Evolutionary conservation across 2,888 invertebrate genomes (phyloP).

Genomic region (Agriopis aurantiaria): DNA sequence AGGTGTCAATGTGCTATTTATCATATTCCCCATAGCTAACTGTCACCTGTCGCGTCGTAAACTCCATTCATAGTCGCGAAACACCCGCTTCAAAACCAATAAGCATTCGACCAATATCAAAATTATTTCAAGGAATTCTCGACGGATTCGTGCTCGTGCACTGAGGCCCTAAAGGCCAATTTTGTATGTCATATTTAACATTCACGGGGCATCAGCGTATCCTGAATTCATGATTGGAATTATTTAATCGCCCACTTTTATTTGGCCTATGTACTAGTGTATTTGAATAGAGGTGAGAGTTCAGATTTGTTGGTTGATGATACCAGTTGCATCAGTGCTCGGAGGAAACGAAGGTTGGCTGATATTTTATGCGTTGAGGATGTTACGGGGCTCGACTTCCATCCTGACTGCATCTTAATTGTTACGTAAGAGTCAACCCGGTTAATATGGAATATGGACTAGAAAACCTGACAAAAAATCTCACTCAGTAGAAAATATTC

Average conservation of each 20-base stretch:
- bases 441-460: not conserved
- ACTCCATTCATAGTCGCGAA: constrained; percentile 31
- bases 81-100: constrained; percentile 20
- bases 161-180: constrained; percentile 57
- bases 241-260: constrained; percentile 48
- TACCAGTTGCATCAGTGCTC: constrained; percentile 59
- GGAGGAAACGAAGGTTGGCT: constrained; percentile 64
- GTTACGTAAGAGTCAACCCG: constrained; percentile 4
- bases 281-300: constrained; percentile 23
- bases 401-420: constrained; percentile 35
- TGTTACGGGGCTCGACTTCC: constrained; percentile 48
- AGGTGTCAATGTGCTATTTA: constrained; percentile 29
- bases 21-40: constrained; percentile 31
- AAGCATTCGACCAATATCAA: constrained; percentile 21
- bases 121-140: constrained; percentile 42
- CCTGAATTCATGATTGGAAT: constrained; percentile 69
- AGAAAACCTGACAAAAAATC: not conserved
- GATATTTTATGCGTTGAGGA: constrained; percentile 53
- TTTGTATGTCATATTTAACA: constrained; percentile 69
- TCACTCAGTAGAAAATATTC: too few species aligned
- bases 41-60: constrained; percentile 23
- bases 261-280: constrained; percentile 33
- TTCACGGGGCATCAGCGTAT: constrained; percentile 61
- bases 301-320: constrained; percentile 35
- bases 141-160: constrained; percentile 53